phyloP scores from a whole-genome alignment of 2,888 invertebrate genomes.

The Adelognathus sp. region DNA sequence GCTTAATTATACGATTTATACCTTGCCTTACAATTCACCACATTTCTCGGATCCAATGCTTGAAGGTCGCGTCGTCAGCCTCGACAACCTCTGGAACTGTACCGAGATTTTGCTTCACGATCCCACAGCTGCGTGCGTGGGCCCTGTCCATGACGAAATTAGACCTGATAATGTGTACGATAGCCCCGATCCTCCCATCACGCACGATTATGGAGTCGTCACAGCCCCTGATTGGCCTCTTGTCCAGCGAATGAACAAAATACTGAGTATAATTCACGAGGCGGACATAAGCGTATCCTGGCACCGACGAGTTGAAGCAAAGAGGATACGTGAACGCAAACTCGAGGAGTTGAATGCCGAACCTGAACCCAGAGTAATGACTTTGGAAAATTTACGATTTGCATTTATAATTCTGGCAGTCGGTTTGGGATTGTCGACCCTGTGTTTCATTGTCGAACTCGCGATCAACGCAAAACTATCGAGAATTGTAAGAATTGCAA shows the following conservation, averaged over 20 bases:
- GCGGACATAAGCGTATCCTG: not conserved
- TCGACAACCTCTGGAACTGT: too few species aligned
- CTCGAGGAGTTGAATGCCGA: not conserved
- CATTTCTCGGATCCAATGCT: not conserved
- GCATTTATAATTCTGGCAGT: not conserved
- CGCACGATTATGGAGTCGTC: too few species aligned
- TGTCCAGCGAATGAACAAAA: not conserved
- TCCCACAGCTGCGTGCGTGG: not conserved
- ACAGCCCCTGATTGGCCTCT: not conserved
- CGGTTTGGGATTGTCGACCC: not conserved
- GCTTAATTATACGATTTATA: conserved; percentile 1
- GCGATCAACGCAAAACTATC: too few species aligned
- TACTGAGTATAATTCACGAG: not conserved
- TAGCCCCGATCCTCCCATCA: too few species aligned
- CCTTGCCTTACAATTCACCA: too few species aligned
- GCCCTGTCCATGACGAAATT: not conserved
- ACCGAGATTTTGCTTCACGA: too few species aligned
- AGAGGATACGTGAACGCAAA: not conserved
- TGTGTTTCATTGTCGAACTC: not conserved
- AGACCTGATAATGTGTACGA: too few species aligned
- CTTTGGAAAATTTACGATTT: not conserved
- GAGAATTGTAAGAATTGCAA: too few species aligned
- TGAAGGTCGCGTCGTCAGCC: not conserved
- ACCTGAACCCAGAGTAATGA: not conserved
- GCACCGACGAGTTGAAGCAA: not conserved